phyloP scores from a whole-genome alignment of 2,888 invertebrate species.

The Eupithecia vulgata region DNA sequence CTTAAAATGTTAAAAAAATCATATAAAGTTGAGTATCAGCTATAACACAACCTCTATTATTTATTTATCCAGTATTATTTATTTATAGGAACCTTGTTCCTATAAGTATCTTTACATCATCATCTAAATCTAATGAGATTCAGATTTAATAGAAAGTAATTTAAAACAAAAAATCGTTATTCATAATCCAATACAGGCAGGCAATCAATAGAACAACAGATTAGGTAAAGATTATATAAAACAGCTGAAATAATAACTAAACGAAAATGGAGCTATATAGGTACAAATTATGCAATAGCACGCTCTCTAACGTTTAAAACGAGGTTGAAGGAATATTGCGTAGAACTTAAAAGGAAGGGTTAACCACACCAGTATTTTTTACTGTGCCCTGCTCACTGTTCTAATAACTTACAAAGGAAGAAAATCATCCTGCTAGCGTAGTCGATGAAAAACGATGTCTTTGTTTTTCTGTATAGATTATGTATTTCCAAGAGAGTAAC shows the following conservation, averaged over 20 bases:
- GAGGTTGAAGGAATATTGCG: slow-evolving; percentile 26
- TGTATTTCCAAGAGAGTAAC: too few species aligned
- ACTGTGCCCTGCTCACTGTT: background rate
- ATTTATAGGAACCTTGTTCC: background rate
- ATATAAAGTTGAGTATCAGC: background rate
- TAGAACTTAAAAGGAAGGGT: slow-evolving; percentile 11
- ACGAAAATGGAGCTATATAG: slow-evolving; percentile 17
- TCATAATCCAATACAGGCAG: background rate
- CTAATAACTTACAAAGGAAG: background rate
- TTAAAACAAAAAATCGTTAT: background rate
- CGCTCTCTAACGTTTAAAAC: slow-evolving; percentile 27
- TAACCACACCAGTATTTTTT: slow-evolving; percentile 5
- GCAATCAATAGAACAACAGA: background rate
- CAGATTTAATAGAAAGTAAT: background rate
- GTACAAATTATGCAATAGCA: slow-evolving; percentile 22
- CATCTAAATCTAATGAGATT: too few species aligned
- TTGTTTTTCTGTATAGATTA: too few species aligned
- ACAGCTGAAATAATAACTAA: slow-evolving; percentile 10
- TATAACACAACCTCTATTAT: too few species aligned
- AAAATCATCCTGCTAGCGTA: too few species aligned
- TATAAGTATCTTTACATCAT: background rate
- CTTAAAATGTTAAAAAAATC: background rate
- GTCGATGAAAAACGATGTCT: too few species aligned
- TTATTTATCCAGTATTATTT: background rate
- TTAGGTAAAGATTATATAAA: slow-evolving; percentile 19